phyloP scores from a whole-genome alignment of 2,888 invertebrate genomes.

The Temnothorax ravouxi region DNA sequence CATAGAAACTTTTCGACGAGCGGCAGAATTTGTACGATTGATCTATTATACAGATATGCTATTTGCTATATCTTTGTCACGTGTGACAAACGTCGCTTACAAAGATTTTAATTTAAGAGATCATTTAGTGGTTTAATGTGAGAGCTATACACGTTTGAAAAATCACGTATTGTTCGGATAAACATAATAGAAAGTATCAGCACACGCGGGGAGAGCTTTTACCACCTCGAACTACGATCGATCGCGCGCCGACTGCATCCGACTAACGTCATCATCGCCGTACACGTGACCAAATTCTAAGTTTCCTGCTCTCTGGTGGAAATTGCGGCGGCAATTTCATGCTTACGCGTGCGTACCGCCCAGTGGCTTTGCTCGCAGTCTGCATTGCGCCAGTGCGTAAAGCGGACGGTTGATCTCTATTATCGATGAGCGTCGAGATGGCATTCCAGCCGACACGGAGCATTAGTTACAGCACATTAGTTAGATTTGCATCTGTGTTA shows the following conservation, averaged over 20 bases:
- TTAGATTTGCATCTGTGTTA: no score
- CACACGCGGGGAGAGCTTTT: slow-evolving; percentile 56
- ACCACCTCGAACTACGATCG: slow-evolving; percentile 71
- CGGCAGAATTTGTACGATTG: slow-evolving; percentile 1
- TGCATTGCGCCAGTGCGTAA: slow-evolving; percentile 47
- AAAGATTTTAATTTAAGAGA: background rate
- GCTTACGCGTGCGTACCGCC: slow-evolving; percentile 39
- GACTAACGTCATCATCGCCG: slow-evolving; percentile 72
- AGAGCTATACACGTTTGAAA: background rate
- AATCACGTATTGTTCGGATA: background rate
- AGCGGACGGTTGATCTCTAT: background rate
- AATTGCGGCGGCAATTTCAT: slow-evolving; percentile 38
- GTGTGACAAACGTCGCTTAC: no score
- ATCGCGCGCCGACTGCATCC: slow-evolving; percentile 72
- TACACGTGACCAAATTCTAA: slow-evolving; percentile 68
- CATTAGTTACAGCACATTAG: no score
- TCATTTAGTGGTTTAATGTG: background rate
- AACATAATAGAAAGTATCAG: slow-evolving; percentile 33
- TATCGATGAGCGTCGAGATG: background rate
- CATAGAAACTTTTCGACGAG: background rate
- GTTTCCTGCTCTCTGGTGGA: slow-evolving; percentile 30
- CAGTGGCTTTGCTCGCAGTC: slow-evolving; percentile 1
- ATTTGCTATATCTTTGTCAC: background rate
- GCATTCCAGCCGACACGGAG: background rate
- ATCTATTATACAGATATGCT: background rate